Base-by-base conservation (phyloP, 2,888 invertebrate species). In the Pseudococcus longispinus region DNA sequence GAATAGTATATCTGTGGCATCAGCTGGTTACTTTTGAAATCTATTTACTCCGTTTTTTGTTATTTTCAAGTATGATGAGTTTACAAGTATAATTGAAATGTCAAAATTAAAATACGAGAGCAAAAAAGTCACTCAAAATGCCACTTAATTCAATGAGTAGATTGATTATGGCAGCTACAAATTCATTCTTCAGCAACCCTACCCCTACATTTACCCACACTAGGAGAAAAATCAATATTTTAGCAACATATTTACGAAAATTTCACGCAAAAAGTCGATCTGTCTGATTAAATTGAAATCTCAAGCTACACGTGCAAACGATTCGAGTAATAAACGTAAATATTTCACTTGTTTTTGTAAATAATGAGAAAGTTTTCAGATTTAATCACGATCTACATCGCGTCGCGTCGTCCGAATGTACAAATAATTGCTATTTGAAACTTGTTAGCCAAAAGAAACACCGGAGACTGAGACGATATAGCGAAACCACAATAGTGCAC, bases 401-500 rank as follows among this genome's bases (percentile, higher is more conserved):
- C 70, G 60, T 60, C 26, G 26, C 26, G 70, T 60, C 60, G 60
- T 60, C 60, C 60, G 23, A 60, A 60, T 20, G n/a, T 32, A 74
- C 74, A 32, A 74, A 74, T 74, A 74, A 74, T 74, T 74, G 32
- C 74, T 32, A 74, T 74, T 74, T 74, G 32, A 74, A 74, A 74
- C 74, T 74, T 74, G 29, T 74, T 74, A 74, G 15, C 74, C 32
- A n/a, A 32, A 37, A 74, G 74, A 74, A 74, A 3, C 11, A 32
- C 32, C 32, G 18, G 32, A 32, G 32, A 74, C 74, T 23, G 74
- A 37, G 74, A 74, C 74, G 32, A 74, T 74, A 74, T 74, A 60
- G 32, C 18, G 32, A 74, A 74, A 74, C 74, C 74, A 37, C 70
- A 29, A 32, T 3, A 29, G 18, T 74, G 60, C 60, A 74, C 74